Percentiles rank a stretch among this genome's conserved stretches.
phyloP scores from a whole-genome alignment of 2,888 invertebrate species.

The Aphodius sticticus region DNA sequence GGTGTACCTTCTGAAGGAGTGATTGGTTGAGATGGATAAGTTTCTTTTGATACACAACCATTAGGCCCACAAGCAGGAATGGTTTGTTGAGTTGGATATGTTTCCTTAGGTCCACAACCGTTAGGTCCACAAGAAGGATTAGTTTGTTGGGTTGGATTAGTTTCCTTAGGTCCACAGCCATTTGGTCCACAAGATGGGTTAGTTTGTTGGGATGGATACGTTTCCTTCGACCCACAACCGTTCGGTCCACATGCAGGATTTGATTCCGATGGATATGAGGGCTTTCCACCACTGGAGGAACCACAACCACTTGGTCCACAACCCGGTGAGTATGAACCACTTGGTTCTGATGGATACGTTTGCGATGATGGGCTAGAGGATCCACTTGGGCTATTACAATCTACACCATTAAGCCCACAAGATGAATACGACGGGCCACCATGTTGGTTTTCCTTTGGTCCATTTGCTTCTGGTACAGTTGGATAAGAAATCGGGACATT shows the following conservation, averaged over 20 bases:
- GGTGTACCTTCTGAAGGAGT: neutral
- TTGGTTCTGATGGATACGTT: neutral
- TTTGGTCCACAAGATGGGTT: neutral
- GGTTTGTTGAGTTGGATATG: slow-evolving; percentile 13
- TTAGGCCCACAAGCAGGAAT: slow-evolving; percentile 12
- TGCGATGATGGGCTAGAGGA: neutral
- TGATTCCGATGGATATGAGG: too few species aligned
- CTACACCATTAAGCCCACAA: neutral
- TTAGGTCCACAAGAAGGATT: slow-evolving; percentile 11
- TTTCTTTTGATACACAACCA: neutral
- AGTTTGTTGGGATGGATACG: neutral
- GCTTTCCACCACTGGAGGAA: too few species aligned
- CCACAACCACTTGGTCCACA: slow-evolving; percentile 1
- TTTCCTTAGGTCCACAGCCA: neutral
- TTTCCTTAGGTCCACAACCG: slow-evolving; percentile 11
- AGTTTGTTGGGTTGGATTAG: neutral
- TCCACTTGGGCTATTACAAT: neutral
- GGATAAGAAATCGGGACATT: slow-evolving; percentile 12
- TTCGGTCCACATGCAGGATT: too few species aligned
- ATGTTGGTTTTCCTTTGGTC: slow-evolving; percentile 7
- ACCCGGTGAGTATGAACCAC: slow-evolving; percentile 16
- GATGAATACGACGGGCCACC: slow-evolving; percentile 11
- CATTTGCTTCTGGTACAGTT: slow-evolving; percentile 7
- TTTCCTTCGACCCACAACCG: neutral
- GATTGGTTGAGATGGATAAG: slow-evolving; percentile 12